A percentile compares a stretch with the other conserved stretches of the same genome.
These are phyloP conservation scores for Aphidius colemani DNA, from an alignment of 2,888 invertebrate species.

Conservation along the genomic window DNA sequence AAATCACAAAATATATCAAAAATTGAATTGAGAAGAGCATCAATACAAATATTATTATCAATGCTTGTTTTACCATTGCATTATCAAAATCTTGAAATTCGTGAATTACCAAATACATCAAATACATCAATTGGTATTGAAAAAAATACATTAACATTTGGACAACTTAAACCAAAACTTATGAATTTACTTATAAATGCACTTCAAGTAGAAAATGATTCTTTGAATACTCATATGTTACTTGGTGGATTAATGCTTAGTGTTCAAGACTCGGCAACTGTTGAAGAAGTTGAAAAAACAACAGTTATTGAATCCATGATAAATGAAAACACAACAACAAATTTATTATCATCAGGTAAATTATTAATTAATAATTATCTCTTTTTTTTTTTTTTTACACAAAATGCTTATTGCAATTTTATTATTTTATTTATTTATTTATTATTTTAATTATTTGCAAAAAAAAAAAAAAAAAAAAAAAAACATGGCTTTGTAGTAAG, in stretches of 20 bases:
- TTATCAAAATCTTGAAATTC: constrained; percentile 78
- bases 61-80: constrained; percentile 92
- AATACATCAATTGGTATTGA: constrained; percentile 39
- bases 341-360: constrained; percentile 75
- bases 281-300: constrained; percentile 72
- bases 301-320: constrained; percentile 63
- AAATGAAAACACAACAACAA: constrained; percentile 63
- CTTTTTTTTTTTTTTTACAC: too few relatives aligned
- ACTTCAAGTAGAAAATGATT: constrained; percentile 81
- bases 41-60: constrained; percentile 88
- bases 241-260: constrained; percentile 76
- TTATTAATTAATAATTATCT: too few relatives aligned
- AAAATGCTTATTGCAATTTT: constrained; percentile 19
- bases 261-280: constrained; percentile 79
- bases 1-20: constrained; percentile 73
- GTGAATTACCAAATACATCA: constrained; percentile 64
- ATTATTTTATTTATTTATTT: constrained; percentile 31
- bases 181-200: constrained; percentile 84
- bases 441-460: constrained; percentile 47
- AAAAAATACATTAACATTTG: constrained; percentile 64
- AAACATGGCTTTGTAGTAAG: constrained; percentile 52
- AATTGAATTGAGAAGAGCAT: constrained; percentile 84
- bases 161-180: constrained; percentile 74
- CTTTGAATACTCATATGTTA: constrained; percentile 86
- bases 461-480: constrained; percentile 31